A percentile compares a stretch with the other conserved stretches of the same genome.
phyloP scores from a whole-genome alignment of 2,888 invertebrate species.

The Caenorhabditis sp. region DNA sequence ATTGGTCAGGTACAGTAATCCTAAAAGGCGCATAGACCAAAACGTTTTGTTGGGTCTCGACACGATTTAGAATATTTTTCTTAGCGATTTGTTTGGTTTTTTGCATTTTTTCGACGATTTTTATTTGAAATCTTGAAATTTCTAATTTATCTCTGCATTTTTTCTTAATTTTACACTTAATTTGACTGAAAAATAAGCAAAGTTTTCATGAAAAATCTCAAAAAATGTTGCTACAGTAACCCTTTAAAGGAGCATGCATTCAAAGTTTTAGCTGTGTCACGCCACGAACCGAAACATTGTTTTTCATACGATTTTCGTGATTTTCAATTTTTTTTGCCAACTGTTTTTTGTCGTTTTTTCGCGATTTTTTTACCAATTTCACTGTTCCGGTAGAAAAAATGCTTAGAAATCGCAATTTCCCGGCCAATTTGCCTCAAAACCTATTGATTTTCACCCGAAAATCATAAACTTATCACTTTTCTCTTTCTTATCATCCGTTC shows the following conservation, averaged over 20 bases:
- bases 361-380: neutral
- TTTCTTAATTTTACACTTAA: too few relatives aligned
- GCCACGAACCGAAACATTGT: neutral
- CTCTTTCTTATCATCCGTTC: neutral
- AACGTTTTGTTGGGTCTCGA: neutral
- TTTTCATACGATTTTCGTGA: neutral
- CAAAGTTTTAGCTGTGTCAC: neutral
- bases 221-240: neutral
- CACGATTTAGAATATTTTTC: neutral
- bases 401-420: neutral
- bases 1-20: neutral
- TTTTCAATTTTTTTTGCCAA: neutral
- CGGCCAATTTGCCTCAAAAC: neutral
- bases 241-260: neutral
- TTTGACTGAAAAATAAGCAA: too few relatives aligned
- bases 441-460: neutral
- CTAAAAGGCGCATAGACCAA: neutral
- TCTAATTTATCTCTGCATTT: too few relatives aligned
- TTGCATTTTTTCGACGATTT: neutral
- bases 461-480: too few relatives aligned
- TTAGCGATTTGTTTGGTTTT: neutral
- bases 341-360: neutral
- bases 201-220: too few relatives aligned
- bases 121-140: too few relatives aligned
- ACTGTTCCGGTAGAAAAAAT: neutral